Percentiles rank a stretch among this genome's conserved stretches.
phyloP scores from a whole-genome alignment of 2,888 invertebrate genomes.

The Zootermopsis nevadensis region DNA sequence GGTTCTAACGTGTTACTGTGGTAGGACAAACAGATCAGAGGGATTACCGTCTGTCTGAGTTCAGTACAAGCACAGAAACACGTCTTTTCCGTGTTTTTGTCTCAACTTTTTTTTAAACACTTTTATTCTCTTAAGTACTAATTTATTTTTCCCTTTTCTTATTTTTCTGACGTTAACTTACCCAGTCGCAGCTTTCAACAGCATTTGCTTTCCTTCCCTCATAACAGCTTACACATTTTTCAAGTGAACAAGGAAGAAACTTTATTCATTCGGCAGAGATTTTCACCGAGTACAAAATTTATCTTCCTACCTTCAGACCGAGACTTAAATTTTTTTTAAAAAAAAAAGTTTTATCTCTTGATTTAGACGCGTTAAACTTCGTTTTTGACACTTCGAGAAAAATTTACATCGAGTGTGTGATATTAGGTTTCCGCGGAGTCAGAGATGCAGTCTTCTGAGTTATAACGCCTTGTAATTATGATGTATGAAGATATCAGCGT shows the following conservation, averaged over 20 bases:
- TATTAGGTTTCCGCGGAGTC: no score
- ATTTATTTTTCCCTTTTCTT: not conserved
- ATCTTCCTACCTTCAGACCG: no score
- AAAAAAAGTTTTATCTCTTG: no score
- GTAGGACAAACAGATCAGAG: not conserved
- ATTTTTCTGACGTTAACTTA: not conserved
- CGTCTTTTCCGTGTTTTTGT: not conserved
- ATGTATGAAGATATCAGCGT: no score
- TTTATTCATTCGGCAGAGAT: no score
- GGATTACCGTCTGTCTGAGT: not conserved
- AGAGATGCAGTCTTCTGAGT: no score
- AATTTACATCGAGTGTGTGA: no score
- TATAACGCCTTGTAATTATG: no score
- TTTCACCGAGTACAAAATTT: no score
- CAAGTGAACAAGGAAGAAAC: not conserved
- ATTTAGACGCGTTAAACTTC: no score
- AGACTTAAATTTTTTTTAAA: no score
- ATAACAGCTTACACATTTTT: not conserved
- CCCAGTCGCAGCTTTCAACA: not conserved
- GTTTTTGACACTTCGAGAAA: no score
- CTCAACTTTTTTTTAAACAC: not conserved
- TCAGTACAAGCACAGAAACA: not conserved
- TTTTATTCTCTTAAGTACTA: not conserved
- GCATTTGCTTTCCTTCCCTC: not conserved
- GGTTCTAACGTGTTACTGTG: not conserved